phyloP scores from a whole-genome alignment of 2,113 vertebrate species.

The Lepidothrix coronata region DNA sequence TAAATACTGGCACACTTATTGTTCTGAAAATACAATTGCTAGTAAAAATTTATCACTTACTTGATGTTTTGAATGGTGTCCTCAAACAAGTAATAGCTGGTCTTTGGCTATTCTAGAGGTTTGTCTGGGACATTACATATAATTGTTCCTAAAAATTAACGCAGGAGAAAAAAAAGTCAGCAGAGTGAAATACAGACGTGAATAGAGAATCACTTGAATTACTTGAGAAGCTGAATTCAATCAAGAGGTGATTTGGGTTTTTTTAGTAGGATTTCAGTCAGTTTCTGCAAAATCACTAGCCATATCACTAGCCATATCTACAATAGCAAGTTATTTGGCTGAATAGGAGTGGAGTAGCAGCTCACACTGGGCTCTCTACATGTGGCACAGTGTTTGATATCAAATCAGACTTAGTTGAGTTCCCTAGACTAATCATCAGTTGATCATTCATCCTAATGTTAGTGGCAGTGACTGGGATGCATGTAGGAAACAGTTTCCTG shows the following conservation, averaged over 20 bases:
- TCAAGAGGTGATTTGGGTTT: background rate
- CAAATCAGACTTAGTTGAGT: background rate
- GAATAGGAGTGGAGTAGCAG: background rate
- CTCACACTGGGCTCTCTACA: background rate
- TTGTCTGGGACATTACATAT: background rate
- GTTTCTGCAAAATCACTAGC: background rate
- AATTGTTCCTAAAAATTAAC: background rate
- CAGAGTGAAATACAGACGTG: background rate
- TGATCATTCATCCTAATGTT: background rate
- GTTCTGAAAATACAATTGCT: background rate
- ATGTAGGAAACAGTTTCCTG: background rate
- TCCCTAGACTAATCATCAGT: background rate
- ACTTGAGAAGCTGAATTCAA: background rate
- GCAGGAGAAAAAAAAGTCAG: background rate
- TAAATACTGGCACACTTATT: background rate
- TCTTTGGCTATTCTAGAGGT: background rate
- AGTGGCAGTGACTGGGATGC: rapidly evolving
- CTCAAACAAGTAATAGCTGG: background rate
- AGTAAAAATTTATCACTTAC: background rate
- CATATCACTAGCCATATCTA: background rate
- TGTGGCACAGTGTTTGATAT: background rate
- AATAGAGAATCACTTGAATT: background rate
- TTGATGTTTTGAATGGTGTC: background rate
- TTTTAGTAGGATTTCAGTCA: background rate
- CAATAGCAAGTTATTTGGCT: background rate